Base-by-base conservation (phyloP, 1,140 invertebrate species). In the Maconellicoccus hirsutus region DNA sequence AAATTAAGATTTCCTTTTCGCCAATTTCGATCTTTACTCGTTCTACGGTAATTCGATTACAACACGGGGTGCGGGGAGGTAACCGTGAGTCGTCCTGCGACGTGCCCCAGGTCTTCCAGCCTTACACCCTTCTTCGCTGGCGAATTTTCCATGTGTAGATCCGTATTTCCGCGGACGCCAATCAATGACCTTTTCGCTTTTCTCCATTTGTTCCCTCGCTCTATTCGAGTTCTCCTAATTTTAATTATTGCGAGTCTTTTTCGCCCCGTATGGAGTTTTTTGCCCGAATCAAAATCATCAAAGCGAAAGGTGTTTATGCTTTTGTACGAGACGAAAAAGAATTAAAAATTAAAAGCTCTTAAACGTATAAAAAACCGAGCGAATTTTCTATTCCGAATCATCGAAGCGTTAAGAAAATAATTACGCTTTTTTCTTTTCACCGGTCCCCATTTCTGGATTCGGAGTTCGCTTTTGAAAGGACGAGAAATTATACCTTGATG, bases 1-100 rank as follows among this genome's bases (percentile, higher is more conserved):
- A 52, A 52, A 52, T 52, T 52, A 52, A 52, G 42, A 16, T 52
- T 52, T 52, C 42, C 42, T 52, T 52, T 52, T 52, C 42, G n/a
- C 42, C 42, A 52, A 52, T 52, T 52, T 19, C 42, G n/a, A 19
- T 33, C 29, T 33, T 12, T 33, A 33, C 12, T 6, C 29, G 29
- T 12, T 33, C 29, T 16, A 6, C n/a, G 6, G 42, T 52, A 52
- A 52, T 52, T 52, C 6, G n/a, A 52, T 52, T 52, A 52, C 42
- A n/a, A n/a, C n/a, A n/a, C n/a, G n/a, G n/a, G n/a, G n/a, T n/a
- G n/a, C n/a, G n/a, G n/a, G n/a, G n/a, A n/a, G n/a, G n/a, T n/a
- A n/a, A n/a, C n/a, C n/a, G n/a, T n/a, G n/a, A n/a, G n/a, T n/a
- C n/a, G n/a, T n/a, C n/a, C n/a, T n/a, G n/a, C n/a, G n/a, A n/a